Conservation (phyloP, 2,797 vertebrate genomes). For the Helostoma temminkii region DNA sequence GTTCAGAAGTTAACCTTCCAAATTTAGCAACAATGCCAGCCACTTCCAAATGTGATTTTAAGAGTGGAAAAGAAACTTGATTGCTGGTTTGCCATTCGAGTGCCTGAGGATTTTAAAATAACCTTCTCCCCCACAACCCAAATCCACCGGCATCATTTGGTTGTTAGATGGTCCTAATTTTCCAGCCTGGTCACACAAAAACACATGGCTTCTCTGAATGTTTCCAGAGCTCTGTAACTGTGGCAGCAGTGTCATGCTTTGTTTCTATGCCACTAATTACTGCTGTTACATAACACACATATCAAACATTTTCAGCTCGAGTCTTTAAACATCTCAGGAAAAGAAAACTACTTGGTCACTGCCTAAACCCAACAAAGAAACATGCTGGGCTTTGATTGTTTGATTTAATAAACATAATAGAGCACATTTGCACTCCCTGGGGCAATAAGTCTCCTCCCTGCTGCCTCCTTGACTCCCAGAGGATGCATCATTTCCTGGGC, state of each 20-base stretch:
- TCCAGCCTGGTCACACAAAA: conserved; percentile 15
- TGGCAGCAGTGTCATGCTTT: conserved; percentile 26
- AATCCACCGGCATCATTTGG: conserved; percentile 13
- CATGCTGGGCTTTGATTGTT: conserved; percentile 45
- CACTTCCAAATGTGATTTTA: conserved; percentile 17
- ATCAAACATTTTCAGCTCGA: conserved; percentile 47
- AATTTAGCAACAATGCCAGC: background rate
- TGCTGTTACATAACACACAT: conserved; percentile 49
- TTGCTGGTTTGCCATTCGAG: background rate
- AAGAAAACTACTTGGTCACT: conserved; percentile 28
- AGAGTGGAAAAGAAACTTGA: conserved; percentile 18
- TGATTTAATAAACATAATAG: conserved; percentile 74
- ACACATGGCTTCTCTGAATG: background rate
- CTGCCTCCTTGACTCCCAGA: conserved; percentile 65
- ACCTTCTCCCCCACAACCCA: conserved; percentile 1
- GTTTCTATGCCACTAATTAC: conserved; percentile 57
- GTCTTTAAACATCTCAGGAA: conserved; percentile 41
- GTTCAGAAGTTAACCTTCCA: conserved; percentile 22
- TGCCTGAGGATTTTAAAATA: conserved; percentile 10
- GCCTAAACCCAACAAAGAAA: conserved; percentile 58
- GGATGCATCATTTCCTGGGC: conserved; percentile 79
- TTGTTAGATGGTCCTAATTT: conserved; percentile 28
- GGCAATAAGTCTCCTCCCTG: conserved; percentile 67
- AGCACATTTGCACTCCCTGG: conserved; percentile 66
- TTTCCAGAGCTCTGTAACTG: background rate